These are phyloP conservation scores for Buathra laborator DNA, from an alignment of 2,888 invertebrate genomes.

Conservation along the genomic window DNA sequence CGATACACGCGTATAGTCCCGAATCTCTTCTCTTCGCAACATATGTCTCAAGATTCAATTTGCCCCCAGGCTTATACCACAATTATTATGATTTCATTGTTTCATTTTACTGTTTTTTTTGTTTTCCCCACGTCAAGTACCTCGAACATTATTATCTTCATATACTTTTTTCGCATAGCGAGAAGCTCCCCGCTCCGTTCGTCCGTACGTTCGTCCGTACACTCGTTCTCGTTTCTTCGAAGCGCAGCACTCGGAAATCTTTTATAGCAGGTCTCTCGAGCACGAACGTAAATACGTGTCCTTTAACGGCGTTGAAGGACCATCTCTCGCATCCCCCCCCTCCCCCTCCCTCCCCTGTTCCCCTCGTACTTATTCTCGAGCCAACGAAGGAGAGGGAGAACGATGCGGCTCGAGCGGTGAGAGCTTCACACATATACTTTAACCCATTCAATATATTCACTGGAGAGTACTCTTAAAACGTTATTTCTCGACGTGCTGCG, in stretches of 20 bases:
- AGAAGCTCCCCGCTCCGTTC: background rate
- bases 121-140: slow-evolving; percentile 19
- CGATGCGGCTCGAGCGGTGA: slow-evolving; percentile 42
- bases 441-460: slow-evolving; percentile 66
- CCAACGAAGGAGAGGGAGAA: slow-evolving; percentile 33
- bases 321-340: slow-evolving; percentile 33
- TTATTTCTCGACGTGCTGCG: slow-evolving; percentile 12
- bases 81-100: slow-evolving; percentile 24
- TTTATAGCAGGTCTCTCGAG: slow-evolving; percentile 69
- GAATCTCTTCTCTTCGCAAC: background rate
- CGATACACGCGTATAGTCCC: background rate
- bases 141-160: slow-evolving; percentile 17
- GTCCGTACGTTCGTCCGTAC: slow-evolving; percentile 42
- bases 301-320: slow-evolving; percentile 68
- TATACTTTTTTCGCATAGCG: slow-evolving; percentile 42
- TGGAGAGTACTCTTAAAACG: slow-evolving; percentile 57
- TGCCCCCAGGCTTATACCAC: background rate
- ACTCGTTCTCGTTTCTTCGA: slow-evolving; percentile 52
- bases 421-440: slow-evolving; percentile 63
- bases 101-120: slow-evolving; percentile 17
- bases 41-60: slow-evolving; percentile 23
- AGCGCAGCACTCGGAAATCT: slow-evolving; percentile 64
- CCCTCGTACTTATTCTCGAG: slow-evolving; percentile 54
- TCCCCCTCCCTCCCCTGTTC: background rate
- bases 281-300: slow-evolving; percentile 70